Conservation (phyloP, 2,888 invertebrate species). For the Scaeva pyrastri region DNA sequence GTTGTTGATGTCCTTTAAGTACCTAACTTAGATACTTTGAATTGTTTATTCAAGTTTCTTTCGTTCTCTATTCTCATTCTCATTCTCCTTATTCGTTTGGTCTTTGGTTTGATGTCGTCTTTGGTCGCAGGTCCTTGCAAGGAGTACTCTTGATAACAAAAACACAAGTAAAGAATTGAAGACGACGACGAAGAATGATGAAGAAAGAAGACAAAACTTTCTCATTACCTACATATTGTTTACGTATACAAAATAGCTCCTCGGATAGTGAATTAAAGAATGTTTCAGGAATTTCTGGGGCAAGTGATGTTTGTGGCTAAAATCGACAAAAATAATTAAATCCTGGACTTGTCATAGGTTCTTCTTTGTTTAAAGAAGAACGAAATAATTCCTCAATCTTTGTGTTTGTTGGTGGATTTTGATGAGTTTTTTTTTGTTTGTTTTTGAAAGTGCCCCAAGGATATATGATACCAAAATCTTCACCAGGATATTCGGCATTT, state of each 20-base stretch:
- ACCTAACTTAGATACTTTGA: too few species aligned
- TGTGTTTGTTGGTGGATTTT: background rate
- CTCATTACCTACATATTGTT: background rate
- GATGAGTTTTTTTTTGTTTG: background rate
- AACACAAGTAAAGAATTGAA: slow-evolving; percentile 11
- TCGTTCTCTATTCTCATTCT: background rate
- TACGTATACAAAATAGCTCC: background rate
- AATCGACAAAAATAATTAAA: background rate
- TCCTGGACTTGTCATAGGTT: background rate
- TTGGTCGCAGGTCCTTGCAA: background rate
- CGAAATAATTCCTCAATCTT: background rate
- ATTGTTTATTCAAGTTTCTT: too few species aligned
- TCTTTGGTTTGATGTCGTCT: background rate
- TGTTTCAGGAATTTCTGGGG: background rate
- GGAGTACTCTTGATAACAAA: background rate
- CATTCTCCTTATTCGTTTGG: background rate
- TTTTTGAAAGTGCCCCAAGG: background rate
- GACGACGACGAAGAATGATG: background rate
- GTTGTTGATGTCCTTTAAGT: too few species aligned
- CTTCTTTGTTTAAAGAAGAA: background rate
- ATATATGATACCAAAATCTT: background rate
- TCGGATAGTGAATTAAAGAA: background rate
- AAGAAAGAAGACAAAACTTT: background rate
- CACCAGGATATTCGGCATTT: background rate
- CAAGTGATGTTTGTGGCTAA: background rate